These are phyloP conservation scores for Sesia apiformis DNA, from an alignment of 2,888 invertebrate species.

Conservation along the genomic window DNA sequence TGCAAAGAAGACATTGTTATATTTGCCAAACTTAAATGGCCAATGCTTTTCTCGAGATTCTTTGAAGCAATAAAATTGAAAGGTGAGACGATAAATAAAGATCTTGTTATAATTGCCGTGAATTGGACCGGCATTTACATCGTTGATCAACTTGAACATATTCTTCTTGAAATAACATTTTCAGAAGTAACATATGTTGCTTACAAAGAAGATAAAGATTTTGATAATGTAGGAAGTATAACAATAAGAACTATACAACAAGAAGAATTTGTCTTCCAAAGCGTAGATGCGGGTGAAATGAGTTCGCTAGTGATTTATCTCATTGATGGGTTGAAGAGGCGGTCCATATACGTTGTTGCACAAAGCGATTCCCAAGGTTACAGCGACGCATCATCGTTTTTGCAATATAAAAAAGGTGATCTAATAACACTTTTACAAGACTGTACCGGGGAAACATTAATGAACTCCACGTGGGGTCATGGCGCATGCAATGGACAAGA, in stretches of 20 bases:
- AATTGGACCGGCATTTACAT: slow-evolving; percentile 96
- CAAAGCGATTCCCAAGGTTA: slow-evolving; percentile 73
- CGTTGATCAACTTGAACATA: slow-evolving; percentile 93
- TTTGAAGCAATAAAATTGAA: slow-evolving; percentile 90
- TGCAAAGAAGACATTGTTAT: slow-evolving; percentile 94
- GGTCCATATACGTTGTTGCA: slow-evolving; percentile 90
- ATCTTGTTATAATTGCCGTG: slow-evolving; percentile 91
- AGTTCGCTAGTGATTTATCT: slow-evolving; percentile 87
- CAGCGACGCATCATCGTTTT: slow-evolving; percentile 71
- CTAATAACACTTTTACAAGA: slow-evolving; percentile 86
- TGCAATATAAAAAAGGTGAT: slow-evolving; percentile 83
- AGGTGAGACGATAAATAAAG: slow-evolving; percentile 78
- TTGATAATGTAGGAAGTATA: slow-evolving; percentile 76
- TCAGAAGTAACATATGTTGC: slow-evolving; percentile 88
- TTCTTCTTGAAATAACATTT: slow-evolving; percentile 89
- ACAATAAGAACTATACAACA: slow-evolving; percentile 88
- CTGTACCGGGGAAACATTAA: slow-evolving; percentile 82
- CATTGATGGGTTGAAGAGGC: slow-evolving; percentile 88
- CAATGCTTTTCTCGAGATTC: slow-evolving; percentile 93
- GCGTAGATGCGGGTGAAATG: slow-evolving; percentile 90
- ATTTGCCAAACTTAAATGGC: slow-evolving; percentile 94
- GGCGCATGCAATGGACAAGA: slow-evolving; percentile 80
- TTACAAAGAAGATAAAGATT: slow-evolving; percentile 66
- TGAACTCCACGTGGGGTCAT: slow-evolving; percentile 82
- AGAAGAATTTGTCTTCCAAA: slow-evolving; percentile 93